A percentile compares a stretch with the other conserved stretches of the same genome.
phyloP scores from a whole-genome alignment of 1,140 invertebrate genomes.

The Amphibalanus amphitrite region DNA sequence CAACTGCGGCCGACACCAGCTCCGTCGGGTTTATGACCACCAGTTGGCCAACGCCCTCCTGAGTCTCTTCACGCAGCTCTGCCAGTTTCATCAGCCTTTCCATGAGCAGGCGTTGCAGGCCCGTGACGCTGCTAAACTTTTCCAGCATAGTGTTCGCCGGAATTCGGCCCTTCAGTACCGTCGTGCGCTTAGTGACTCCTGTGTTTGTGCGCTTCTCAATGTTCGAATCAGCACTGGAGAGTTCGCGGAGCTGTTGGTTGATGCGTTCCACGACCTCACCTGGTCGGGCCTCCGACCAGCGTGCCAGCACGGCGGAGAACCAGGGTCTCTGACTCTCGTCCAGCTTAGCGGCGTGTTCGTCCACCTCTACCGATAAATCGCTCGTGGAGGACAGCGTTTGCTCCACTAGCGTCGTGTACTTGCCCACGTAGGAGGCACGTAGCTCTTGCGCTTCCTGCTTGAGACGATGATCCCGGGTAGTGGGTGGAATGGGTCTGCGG shows the following conservation, averaged over 20 bases:
- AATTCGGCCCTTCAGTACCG: background rate
- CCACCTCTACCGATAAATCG: constrained; percentile 20
- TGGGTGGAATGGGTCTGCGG: constrained; percentile 27
- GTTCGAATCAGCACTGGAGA: background rate
- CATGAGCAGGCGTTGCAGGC: constrained; percentile 29
- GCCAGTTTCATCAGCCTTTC: constrained; percentile 29
- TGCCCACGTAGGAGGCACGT: constrained; percentile 42
- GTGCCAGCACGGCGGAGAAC: background rate
- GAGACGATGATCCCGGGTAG: constrained; percentile 34
- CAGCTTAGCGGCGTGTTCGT: background rate
- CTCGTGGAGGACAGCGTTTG: constrained; percentile 13
- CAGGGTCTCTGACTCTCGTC: background rate
- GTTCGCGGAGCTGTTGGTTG: background rate
- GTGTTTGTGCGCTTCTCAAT: background rate
- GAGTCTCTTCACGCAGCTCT: constrained; percentile 24
- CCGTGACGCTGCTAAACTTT: constrained; percentile 11
- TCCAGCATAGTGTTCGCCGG: background rate
- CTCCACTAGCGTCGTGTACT: constrained; percentile 23
- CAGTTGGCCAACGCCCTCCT: constrained; percentile 25
- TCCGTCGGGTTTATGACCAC: constrained; percentile 21
- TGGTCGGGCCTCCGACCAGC: background rate
- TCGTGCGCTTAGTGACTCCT: background rate
- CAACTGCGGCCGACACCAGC: constrained; percentile 37
- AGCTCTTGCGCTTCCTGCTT: constrained; percentile 32
- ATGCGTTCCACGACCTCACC: background rate